A percentile compares a stretch with the other conserved stretches of the same genome.
phyloP scores from a whole-genome alignment of 2,888 invertebrate genomes.

The Acanthosepion lycidas region DNA sequence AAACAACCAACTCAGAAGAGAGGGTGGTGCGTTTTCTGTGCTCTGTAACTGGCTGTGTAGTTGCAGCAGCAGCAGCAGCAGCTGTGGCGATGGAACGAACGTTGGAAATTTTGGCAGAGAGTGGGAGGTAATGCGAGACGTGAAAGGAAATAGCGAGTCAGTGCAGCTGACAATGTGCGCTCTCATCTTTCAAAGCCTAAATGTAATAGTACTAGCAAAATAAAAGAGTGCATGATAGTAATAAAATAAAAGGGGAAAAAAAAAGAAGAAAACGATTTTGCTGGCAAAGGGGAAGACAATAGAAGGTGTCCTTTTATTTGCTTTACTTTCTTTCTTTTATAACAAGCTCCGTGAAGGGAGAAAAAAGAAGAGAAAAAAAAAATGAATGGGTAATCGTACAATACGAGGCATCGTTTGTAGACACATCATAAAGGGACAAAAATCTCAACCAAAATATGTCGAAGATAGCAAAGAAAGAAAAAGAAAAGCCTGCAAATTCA shows the following conservation, averaged over 20 bases:
- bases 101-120: not conserved
- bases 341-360: not conserved
- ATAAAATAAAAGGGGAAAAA: not conserved
- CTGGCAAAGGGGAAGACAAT: too few relatives aligned
- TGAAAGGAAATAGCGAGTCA: not conserved
- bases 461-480: too few relatives aligned
- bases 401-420: too few relatives aligned
- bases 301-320: too few relatives aligned
- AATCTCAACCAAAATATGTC: too few relatives aligned
- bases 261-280: too few relatives aligned
- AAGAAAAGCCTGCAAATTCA: too few relatives aligned
- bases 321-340: not conserved
- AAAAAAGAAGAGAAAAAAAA: not conserved
- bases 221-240: not conserved
- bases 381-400: too few relatives aligned
- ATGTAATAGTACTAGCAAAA: not conserved
- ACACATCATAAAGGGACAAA: too few relatives aligned
- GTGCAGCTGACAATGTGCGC: not conserved
- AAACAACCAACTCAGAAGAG: too few relatives aligned
- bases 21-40: too few relatives aligned
- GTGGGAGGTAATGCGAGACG: not conserved
- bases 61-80: not conserved
- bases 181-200: not conserved
- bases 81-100: not conserved
- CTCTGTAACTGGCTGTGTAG: not conserved